Conservation (phyloP, 1,140 invertebrate genomes). For the Pseudomyrmex cubaensis region DNA sequence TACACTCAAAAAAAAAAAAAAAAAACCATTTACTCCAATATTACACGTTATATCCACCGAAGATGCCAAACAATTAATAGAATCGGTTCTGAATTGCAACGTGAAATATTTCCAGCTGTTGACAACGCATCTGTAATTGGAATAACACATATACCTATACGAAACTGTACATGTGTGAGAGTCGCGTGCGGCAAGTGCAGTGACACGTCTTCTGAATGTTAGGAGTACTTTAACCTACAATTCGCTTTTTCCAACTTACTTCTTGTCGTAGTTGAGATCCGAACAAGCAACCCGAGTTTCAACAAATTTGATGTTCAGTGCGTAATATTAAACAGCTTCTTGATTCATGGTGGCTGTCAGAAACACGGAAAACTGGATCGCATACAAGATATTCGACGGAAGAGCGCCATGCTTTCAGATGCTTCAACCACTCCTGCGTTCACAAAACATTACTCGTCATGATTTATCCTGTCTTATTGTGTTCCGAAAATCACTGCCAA, state of each 20-base stretch:
- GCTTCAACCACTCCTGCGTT: conserved; percentile 49
- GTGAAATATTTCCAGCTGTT: conserved; percentile 23
- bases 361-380: conserved; percentile 53
- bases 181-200: conserved; percentile 6
- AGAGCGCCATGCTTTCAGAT: conserved; percentile 69
- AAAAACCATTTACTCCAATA: background rate
- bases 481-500: too few relatives aligned
- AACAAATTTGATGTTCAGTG: background rate
- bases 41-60: background rate
- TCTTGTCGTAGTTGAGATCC: conserved; percentile 4
- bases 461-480: too few relatives aligned
- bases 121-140: conserved; percentile 13
- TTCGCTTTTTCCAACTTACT: background rate
- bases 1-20: background rate
- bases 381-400: conserved; percentile 32
- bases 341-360: conserved; percentile 59
- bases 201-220: conserved; percentile 68
- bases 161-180: background rate
- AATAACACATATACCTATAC: background rate
- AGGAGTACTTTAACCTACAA: conserved; percentile 56
- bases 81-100: background rate
- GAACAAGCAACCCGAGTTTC: background rate
- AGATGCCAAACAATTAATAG: background rate
- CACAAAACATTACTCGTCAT: too few relatives aligned
- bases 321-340: conserved; percentile 5